Evolutionary conservation across 2,797 vertebrate genomes (phyloP), one percentile per base, ranked within the genome.

Genomic region (Poecilia velifera): DNA sequence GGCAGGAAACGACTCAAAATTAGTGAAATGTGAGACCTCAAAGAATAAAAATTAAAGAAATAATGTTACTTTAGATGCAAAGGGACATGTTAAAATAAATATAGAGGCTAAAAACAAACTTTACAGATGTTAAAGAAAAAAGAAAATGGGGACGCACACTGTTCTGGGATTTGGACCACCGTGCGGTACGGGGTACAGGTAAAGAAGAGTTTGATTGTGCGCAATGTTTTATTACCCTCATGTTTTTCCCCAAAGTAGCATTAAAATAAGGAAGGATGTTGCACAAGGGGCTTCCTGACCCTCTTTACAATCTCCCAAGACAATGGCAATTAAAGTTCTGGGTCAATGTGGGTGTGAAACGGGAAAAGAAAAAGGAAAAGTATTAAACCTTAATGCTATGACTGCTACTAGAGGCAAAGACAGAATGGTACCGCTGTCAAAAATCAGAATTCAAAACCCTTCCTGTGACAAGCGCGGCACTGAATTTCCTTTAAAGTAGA

Each of bases 291-390:
- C 82, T 90, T 80, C 72, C 25, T 92, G 91, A 90, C 92, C 92
- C 91, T 93, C 84, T 95, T 93, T 90, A 84, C 80, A 76, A 68
- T 51, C 78, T 93, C 92, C 91, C 92, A 53, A 51, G 93, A 92
- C 88, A 92, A 92, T 84, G 90, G 84, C 90, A 92, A 91, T 92
- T 92, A 94, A 93, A 93, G 87, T 91, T 88, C 62, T 90, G 90
- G 92, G 93, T 94, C 93, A 93, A 59, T 80, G 85, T 88, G 79
- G 80, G 83, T 81, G 82, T 20, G 82, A 87, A 79, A 72, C 64
- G 83, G 84, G 82, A 86, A 46, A 22, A 76, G 80, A 34, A 79
- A 79, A 71, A 71, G 72, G 34, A 73, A 51, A 74, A 25, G 46
- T 86, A 87, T 87, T 72, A 76, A 81, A 81, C 72, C 18, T 46